Percentiles rank a stretch among this genome's conserved stretches.
phyloP scores from a whole-genome alignment of 1,140 invertebrate species.

The Phenacoccus solenopsis region DNA sequence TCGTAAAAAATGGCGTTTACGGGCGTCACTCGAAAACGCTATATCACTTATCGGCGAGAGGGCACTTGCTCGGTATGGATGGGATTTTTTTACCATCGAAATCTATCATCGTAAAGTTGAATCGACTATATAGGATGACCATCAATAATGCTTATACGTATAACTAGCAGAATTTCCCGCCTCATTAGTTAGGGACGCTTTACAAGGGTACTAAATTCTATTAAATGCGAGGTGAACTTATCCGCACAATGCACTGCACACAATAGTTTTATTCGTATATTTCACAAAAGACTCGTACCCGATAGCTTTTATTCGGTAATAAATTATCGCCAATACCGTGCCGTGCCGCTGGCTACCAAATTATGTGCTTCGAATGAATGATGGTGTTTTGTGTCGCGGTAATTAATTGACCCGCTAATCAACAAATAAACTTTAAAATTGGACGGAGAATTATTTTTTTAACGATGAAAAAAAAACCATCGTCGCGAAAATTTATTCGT shows the following conservation, averaged over 20 bases:
- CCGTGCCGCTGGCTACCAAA: background rate
- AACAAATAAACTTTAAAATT: constrained; percentile 4
- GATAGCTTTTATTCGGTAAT: constrained; percentile 2
- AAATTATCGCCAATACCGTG: background rate
- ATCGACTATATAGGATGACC: background rate
- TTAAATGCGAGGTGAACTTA: background rate
- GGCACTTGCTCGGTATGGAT: background rate
- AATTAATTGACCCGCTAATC: background rate
- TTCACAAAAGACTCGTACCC: background rate
- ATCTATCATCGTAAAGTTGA: constrained; percentile 2
- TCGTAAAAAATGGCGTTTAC: no score
- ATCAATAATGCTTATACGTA: background rate
- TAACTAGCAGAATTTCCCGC: background rate
- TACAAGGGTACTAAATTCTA: background rate
- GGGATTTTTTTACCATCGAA: no score
- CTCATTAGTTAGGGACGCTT: background rate
- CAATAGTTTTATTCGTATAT: constrained; percentile 3
- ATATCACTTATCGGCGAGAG: no score
- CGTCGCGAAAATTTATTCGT: no score
- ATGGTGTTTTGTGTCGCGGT: background rate
- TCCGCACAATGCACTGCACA: background rate
- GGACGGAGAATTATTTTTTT: no score
- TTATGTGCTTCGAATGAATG: background rate
- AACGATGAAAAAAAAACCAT: no score
- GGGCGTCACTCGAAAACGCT: background rate